Percentiles rank a stretch among this genome's conserved stretches.
Conservation (phyloP, 2,113 vertebrate species). For the Fulmarus glacialis region DNA sequence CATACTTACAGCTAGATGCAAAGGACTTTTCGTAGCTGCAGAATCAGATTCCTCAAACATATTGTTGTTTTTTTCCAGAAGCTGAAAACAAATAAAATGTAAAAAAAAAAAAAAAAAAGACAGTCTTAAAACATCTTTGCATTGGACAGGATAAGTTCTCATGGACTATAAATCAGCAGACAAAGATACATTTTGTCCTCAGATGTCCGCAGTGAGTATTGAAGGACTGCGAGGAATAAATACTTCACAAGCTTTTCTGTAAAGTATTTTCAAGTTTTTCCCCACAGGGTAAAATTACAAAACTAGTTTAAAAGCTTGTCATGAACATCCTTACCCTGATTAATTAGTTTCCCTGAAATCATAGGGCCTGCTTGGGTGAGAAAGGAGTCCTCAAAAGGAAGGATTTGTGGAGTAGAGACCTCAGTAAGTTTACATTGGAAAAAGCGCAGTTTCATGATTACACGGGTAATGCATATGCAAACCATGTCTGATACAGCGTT, state of each 20-base stretch:
- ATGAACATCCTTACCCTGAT: background rate
- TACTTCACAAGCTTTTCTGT: background rate
- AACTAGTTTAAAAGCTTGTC: background rate
- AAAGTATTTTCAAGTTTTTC: background rate
- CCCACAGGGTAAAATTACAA: background rate
- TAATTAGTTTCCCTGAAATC: background rate
- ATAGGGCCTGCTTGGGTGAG: background rate
- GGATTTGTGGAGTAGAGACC: background rate
- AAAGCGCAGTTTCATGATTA: background rate
- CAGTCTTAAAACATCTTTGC: background rate
- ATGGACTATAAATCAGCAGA: background rate
- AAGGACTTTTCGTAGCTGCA: constrained; percentile 84
- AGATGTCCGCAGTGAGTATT: background rate
- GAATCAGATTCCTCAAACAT: constrained; percentile 83
- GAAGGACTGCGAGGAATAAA: background rate
- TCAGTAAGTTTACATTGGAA: background rate
- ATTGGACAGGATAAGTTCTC: background rate
- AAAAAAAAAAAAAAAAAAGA: background rate
- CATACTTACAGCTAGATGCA: constrained; percentile 93
- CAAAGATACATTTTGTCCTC: background rate
- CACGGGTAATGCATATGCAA: background rate
- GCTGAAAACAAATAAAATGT: constrained; percentile 65
- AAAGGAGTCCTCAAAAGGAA: background rate
- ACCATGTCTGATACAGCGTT: background rate
- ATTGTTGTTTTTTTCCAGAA: constrained; percentile 86